Evolutionary conservation across 2,888 invertebrate genomes (phyloP).

Genomic region (Eurois occulta): DNA sequence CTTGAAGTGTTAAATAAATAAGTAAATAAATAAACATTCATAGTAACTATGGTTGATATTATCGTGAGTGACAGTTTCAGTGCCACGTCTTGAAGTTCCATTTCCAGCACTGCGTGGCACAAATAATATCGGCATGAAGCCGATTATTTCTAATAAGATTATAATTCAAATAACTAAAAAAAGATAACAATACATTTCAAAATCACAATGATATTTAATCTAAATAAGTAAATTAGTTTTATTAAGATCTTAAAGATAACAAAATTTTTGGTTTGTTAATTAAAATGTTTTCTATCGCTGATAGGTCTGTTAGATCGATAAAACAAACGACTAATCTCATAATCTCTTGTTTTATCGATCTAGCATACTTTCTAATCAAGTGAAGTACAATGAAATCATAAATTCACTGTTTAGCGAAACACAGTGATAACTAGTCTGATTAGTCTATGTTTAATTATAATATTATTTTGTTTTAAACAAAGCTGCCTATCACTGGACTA

Average conservation of each 20-base stretch:
- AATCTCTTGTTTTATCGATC: too few relatives aligned
- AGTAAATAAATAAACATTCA: too few relatives aligned
- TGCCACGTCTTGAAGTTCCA: too few relatives aligned
- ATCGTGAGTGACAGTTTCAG: background rate
- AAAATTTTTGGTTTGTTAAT: background rate
- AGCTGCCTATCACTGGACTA: background rate
- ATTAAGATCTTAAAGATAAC: background rate
- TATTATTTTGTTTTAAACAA: slow-evolving; percentile 2
- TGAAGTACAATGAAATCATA: background rate
- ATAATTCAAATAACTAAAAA: background rate
- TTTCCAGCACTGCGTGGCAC: background rate
- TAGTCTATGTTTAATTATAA: background rate
- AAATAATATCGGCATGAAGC: background rate
- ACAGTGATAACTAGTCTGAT: background rate
- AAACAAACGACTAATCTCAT: too few relatives aligned
- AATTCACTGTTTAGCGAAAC: background rate
- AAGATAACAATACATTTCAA: background rate
- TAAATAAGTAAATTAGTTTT: background rate
- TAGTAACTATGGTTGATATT: background rate
- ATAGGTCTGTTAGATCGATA: background rate
- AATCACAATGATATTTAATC: background rate
- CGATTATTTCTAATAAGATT: background rate
- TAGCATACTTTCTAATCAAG: slow-evolving; percentile 2
- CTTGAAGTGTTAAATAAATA: too few relatives aligned
- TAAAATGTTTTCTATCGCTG: background rate